Base-by-base conservation (phyloP, 2,797 vertebrate genomes). In the Hippoglossus hippoglossus region DNA sequence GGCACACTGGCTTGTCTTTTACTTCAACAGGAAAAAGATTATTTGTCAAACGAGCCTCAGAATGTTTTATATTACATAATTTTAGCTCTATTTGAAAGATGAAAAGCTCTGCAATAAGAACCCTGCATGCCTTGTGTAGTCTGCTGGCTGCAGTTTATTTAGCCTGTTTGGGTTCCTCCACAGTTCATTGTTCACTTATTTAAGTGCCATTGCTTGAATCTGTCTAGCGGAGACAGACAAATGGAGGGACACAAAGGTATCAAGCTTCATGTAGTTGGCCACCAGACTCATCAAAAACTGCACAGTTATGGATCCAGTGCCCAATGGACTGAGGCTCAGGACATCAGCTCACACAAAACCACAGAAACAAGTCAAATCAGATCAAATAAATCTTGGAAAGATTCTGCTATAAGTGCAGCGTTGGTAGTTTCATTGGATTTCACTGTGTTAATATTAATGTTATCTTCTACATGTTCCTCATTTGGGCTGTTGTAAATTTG, bases 131-230 rank as follows among this genome's bases (percentile, higher is more conserved):
- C 18, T 31, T 24, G 4, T 49, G 6, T 18, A 10, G 5, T 63
- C 28, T 56, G 2, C 39, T 28, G 16, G 31, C 41, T 34, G 41
- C 16, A 34, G 41, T 24, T 67, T 57, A 34, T 49, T 54, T 13
- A 26, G 57, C 57, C 39, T 39, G 24, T 60, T 44, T 60, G 18
- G 8, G 36, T 7, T 11, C 1, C 61, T 41, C 24, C 13, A 15
- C 46, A 41, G 28, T 51, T 57, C 41, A 24, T 16, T 55, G 39
- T 24, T 44, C 58, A 26, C 31, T 74, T 26, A 47, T 64, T 57
- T 3, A 22, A 44, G 18, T 26, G 24, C n/a, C 44, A 31, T 51
- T 44, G 53, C 47, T 50, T 15, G 50, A 21, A 54, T 47, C 49
- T 39, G 11, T 50, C 19, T 56, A 62, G 41, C 9, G 15, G 9